Conservation (phyloP, 2,888 invertebrate species). For the Drosophila neotestacea region DNA sequence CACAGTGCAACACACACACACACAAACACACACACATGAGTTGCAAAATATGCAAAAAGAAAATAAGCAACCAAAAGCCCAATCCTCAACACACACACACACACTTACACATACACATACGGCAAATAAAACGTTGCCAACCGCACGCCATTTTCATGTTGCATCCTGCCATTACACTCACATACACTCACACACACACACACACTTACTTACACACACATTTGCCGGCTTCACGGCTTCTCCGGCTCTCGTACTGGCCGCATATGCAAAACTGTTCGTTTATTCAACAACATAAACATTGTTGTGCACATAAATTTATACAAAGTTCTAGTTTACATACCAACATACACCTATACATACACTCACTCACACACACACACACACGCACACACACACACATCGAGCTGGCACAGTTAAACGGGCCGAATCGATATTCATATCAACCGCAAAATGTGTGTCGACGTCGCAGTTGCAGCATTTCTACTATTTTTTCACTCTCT, state of each 20-base stretch:
- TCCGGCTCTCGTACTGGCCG: slow-evolving; percentile 45
- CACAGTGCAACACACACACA: slow-evolving; percentile 51
- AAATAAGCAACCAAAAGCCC: slow-evolving; percentile 39
- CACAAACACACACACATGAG: slow-evolving; percentile 19
- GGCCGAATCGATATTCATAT: slow-evolving; percentile 76
- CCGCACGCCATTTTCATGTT: slow-evolving; percentile 80
- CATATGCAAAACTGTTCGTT: slow-evolving; percentile 78
- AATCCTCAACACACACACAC: slow-evolving; percentile 22
- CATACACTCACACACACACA: slow-evolving; percentile 32
- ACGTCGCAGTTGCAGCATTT: slow-evolving; percentile 40
- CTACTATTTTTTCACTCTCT: slow-evolving; percentile 13
- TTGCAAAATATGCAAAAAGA: slow-evolving; percentile 25
- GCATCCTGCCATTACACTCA: slow-evolving; percentile 74
- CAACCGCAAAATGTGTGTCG: slow-evolving; percentile 79
- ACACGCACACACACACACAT: slow-evolving; percentile 5
- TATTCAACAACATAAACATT: slow-evolving; percentile 81
- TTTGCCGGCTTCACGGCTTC: slow-evolving; percentile 52
- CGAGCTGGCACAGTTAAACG: slow-evolving; percentile 69
- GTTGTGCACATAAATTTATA: slow-evolving; percentile 80
- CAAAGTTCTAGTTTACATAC: slow-evolving; percentile 78
- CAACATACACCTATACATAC: slow-evolving; percentile 26
- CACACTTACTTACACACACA: slow-evolving; percentile 25
- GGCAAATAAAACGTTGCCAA: slow-evolving; percentile 74
- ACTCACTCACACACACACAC: slow-evolving; percentile 16
- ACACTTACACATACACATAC: slow-evolving; percentile 10